phyloP scores from a whole-genome alignment of 2,888 invertebrate species.

The Ceraclea dissimilis region DNA sequence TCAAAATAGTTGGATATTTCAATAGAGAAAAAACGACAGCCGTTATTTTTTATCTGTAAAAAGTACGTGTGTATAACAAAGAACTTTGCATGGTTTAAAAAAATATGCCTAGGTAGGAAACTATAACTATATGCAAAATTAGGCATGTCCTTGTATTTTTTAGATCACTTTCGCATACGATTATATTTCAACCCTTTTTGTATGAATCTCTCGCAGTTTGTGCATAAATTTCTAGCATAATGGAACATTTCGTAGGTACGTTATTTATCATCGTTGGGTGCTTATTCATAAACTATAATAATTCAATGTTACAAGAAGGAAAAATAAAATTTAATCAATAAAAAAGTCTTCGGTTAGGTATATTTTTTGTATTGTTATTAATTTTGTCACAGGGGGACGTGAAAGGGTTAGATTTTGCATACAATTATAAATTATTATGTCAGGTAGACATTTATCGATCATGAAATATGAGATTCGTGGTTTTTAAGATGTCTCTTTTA shows the following conservation, averaged over 20 bases:
- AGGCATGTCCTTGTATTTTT: constrained; percentile 20
- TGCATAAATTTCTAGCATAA: constrained; percentile 25
- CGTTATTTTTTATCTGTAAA: constrained; percentile 15
- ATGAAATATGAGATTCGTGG: neutral
- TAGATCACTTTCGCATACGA: constrained; percentile 22
- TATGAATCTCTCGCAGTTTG: constrained; percentile 3
- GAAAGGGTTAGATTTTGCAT: constrained; percentile 18
- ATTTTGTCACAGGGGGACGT: neutral
- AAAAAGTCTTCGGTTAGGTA: constrained; percentile 20
- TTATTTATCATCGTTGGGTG: constrained; percentile 25
- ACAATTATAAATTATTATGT: neutral
- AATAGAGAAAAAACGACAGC: constrained; percentile 12
- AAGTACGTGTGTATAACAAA: no score
- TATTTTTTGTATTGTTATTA: neutral
- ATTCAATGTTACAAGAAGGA: constrained; percentile 23
- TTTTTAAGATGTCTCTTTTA: no score
- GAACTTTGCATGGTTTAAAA: neutral
- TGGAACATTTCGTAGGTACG: no score
- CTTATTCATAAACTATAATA: constrained; percentile 24
- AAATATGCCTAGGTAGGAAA: constrained; percentile 9
- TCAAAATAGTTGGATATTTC: constrained; percentile 8
- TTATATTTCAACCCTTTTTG: constrained; percentile 13
- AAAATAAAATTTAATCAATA: constrained; percentile 25
- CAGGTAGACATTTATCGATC: neutral
- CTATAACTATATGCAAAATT: constrained; percentile 24